Evolutionary conservation across 2,797 vertebrate species (phyloP).

Genomic region (Tragelaphus oryx): DNA sequence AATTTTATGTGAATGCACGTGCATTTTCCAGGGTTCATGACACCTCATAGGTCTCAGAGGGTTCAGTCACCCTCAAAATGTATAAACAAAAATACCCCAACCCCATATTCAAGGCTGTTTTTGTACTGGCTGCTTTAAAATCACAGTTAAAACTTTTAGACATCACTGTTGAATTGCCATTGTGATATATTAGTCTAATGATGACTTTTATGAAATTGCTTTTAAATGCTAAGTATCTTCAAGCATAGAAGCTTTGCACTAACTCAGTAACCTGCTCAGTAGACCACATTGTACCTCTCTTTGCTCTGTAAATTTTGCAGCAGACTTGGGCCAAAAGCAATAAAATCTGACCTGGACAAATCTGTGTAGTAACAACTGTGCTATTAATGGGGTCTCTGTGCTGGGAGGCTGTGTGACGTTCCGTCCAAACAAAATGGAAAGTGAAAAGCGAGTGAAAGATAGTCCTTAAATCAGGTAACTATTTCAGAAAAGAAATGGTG

Average conservation of each 20-base stretch:
- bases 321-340: conserved; percentile 47
- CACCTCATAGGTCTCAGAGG: not conserved
- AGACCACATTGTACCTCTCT: conserved; percentile 42
- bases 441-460: not conserved
- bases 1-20: conserved; percentile 37
- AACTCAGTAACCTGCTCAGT: conserved; percentile 10
- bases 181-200: conserved; percentile 55
- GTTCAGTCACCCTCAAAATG: not conserved
- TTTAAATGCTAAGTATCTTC: conserved; percentile 50
- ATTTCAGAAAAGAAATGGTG: not conserved
- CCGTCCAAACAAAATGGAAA: not conserved
- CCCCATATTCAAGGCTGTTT: not conserved
- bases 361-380: not conserved
- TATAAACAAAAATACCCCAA: not conserved
- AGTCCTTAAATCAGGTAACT: not conserved
- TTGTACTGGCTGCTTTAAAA: not conserved
- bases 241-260: not conserved
- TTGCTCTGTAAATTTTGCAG: conserved; percentile 56
- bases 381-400: conserved; percentile 16
- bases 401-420: not conserved
- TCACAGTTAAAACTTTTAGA: not conserved
- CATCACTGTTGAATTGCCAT: not conserved
- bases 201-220: conserved; percentile 45
- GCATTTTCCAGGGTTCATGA: conserved; percentile 13
- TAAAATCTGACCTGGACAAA: conserved; percentile 60